Evolutionary conservation across 2,113 vertebrate species (phyloP), one percentile per base, ranked within the genome.

Genomic region (Actenoides hombroni): DNA sequence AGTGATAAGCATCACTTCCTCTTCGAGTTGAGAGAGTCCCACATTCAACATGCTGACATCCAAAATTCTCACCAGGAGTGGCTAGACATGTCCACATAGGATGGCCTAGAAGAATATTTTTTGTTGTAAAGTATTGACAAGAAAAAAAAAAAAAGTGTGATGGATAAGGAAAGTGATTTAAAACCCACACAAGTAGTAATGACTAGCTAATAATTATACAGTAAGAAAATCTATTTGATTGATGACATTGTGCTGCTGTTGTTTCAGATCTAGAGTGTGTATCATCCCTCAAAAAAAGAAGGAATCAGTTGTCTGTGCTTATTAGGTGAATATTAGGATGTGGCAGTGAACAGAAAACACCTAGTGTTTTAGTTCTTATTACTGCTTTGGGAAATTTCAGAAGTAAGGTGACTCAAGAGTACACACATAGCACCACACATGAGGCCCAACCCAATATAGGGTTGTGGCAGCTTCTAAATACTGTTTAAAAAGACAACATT

Each of bases 351-450:
- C 11, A 75, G 60, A 88, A 75, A 78, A 8, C 8, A 49, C 3
- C 10, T 59, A 9, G 0, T 63, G 49, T 94, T 92, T 60, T 21
- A 49, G 11, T 31, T 51, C 14, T 90, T 76, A 7, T 2, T 61
- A 17, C 8, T 63, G 16, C 20, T 77, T 74, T 74, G 21, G 40
- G 10, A 90, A 83, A 5, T 29, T 21, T 70, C 40, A 39, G 59
- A 46, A 74, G 7, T 9, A 61, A 53, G 24, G 5, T 33, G 33
- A 74, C 13, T 46, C 6, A 24, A 24, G 20, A 35, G 31, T 33
- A 57, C 21, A 9, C 0, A 0, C 23, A 39, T 11, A 65, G 15
- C 6, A 54, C 5, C 13, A 56, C 23, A 33, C 5, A 8, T 0
- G 5, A 5, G 8, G 7, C 33, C 13, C 17, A 64, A 26, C 20